Evolutionary conservation across 2,797 vertebrate genomes (phyloP), one percentile per base, ranked within the genome.

Genomic region (Melanotaenia trifasciata): DNA sequence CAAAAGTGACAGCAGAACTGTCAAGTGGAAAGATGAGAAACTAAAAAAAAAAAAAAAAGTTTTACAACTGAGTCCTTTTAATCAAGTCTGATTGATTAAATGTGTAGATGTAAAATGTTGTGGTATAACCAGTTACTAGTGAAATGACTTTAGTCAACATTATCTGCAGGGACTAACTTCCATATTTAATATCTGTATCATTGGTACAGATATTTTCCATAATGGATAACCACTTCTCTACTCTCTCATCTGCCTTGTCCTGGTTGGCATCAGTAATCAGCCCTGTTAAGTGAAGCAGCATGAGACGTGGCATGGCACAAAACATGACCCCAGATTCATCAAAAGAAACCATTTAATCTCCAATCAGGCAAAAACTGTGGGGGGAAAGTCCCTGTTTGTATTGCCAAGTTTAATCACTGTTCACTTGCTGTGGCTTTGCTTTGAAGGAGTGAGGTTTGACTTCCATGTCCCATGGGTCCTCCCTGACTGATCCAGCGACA

Each of bases 341-440:
- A 51, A 66, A 45, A 64, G 64, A 67, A 74, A 63, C 33, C 35
- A 0, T 63, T 79, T 65, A 76, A 74, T 77, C 71, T 69, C 51
- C 74, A 72, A 83, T 72, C 72, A 60, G 50, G 28, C 72, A 22
- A 84, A 70, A 73, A 72, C 57, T 69, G 40, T 53, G 33, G 67
- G 43, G 65, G 30, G 60, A 64, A 72, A 40, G 47, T 47, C 14
- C 5, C 4, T 64, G 28, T 71, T 74, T 81, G 54, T 73, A 57
- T 72, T 77, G 61, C 70, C 73, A 72, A 36, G 61, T 89, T 88
- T 76, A 85, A 80, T 87, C 69, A 74, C 66, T 58, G 63, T 80
- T 72, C 50, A 74, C 53, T 78, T 53, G 35, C 51, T 7, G 24
- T 18, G 62, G 58, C 47, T 64, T 30, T 62, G 45, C 78, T 87